Conservation (phyloP, 2,888 invertebrate species). For the Microchrysa polita region DNA sequence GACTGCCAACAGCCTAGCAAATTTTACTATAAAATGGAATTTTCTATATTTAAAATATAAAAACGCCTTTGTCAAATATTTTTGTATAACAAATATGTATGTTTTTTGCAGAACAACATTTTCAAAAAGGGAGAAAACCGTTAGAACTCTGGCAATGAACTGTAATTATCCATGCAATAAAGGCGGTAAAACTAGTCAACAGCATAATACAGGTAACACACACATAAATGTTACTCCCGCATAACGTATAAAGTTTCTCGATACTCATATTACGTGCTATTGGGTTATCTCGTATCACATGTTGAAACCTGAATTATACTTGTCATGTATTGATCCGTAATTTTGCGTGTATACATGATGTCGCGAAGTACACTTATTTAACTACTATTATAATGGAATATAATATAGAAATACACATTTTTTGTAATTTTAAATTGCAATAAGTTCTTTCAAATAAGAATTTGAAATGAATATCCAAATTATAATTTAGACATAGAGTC, state of each 20-base stretch:
- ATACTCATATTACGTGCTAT: not conserved
- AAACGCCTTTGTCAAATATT: not conserved
- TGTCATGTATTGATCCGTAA: not conserved
- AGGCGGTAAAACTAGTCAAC: no score
- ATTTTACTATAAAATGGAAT: not conserved
- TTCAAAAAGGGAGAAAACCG: not conserved
- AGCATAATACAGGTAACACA: not conserved
- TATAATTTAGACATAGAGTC: not conserved
- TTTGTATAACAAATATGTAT: not conserved
- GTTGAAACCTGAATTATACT: not conserved
- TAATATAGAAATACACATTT: not conserved
- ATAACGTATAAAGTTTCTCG: not conserved
- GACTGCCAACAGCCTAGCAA: not conserved
- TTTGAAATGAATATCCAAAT: conserved; percentile 1
- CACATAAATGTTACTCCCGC: not conserved
- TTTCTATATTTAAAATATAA: not conserved
- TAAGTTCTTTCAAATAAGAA: not conserved
- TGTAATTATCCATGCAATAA: no score
- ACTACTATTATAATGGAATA: not conserved
- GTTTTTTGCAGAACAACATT: not conserved
- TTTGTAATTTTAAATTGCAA: not conserved
- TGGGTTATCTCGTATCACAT: not conserved
- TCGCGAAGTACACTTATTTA: not conserved
- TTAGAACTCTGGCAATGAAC: not conserved
- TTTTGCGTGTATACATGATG: not conserved